A percentile compares a stretch with the other conserved stretches of the same genome.
Conservation (phyloP, 2,888 invertebrate genomes). For the Abrostola triplasia region DNA sequence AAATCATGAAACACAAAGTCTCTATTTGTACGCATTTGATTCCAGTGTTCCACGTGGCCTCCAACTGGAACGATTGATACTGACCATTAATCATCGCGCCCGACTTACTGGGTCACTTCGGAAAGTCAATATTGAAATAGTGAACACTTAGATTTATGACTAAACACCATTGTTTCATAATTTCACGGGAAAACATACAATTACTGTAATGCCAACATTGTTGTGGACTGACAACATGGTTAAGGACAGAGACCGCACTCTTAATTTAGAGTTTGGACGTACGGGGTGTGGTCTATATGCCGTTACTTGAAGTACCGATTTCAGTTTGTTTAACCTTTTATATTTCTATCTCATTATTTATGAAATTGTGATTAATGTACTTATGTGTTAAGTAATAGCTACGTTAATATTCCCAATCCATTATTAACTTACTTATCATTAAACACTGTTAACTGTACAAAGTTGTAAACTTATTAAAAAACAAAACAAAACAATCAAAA, state of each 20-base stretch:
- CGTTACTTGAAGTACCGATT: not conserved
- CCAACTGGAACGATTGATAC: slow-evolving; percentile 45
- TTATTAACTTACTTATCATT: too few relatives aligned
- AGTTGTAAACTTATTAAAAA: too few relatives aligned
- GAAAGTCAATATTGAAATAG: slow-evolving; percentile 41
- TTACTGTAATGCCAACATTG: not conserved
- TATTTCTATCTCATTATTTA: not conserved
- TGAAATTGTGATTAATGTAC: not conserved
- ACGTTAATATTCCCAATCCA: too few relatives aligned
- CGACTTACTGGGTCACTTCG: slow-evolving; percentile 26
- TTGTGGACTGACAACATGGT: not conserved
- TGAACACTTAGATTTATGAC: slow-evolving; percentile 28
- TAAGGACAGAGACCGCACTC: not conserved
- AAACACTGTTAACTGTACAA: too few relatives aligned
- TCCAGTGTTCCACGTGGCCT: slow-evolving; percentile 33
- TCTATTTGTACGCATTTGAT: slow-evolving; percentile 34
- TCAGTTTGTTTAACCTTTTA: not conserved
- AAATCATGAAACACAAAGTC: slow-evolving; percentile 15
- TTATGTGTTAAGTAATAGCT: too few relatives aligned
- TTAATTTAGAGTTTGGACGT: not conserved
- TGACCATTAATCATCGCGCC: slow-evolving; percentile 45
- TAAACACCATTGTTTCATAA: slow-evolving; percentile 17
- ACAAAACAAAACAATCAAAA: too few relatives aligned
- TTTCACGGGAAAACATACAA: slow-evolving; percentile 8
- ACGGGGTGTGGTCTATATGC: not conserved